Evolutionary conservation across 2,797 vertebrate species (phyloP).

Genomic region (Caiman crocodilus): DNA sequence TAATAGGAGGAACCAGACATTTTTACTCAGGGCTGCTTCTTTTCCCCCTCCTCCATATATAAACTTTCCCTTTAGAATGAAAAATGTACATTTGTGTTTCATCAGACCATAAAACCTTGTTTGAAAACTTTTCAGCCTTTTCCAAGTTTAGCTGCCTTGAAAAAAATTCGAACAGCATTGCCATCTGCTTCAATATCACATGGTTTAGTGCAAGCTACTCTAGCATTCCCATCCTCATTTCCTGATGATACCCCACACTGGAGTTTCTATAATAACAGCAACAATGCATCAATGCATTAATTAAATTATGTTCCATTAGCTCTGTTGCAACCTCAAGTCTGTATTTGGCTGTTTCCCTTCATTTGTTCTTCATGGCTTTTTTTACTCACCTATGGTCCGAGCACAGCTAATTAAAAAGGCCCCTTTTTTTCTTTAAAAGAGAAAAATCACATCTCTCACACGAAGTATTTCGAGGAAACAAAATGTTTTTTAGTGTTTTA

Average conservation of each 20-base stretch:
- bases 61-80: constrained; percentile 14
- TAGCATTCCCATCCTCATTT: not conserved
- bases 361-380: not conserved
- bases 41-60: not conserved
- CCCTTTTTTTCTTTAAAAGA: not conserved
- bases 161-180: constrained; percentile 29
- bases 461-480: not conserved
- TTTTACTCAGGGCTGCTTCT: not conserved
- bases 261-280: not conserved
- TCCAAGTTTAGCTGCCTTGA: not conserved
- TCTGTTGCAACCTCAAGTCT: not conserved
- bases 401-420: not conserved
- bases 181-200: not conserved
- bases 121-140: constrained; percentile 34
- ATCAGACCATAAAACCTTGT: constrained; percentile 38
- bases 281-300: not conserved
- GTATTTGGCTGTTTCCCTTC: not conserved
- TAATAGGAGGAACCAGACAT: accelerated
- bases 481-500: accelerated
- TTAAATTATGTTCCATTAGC: not conserved
- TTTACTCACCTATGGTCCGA: not conserved
- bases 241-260: accelerated
- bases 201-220: constrained; percentile 15
- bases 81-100: constrained; percentile 32
- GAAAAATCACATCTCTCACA: not conserved